phyloP scores from a whole-genome alignment of 2,888 invertebrate genomes.

The Drosophila buzzatii region DNA sequence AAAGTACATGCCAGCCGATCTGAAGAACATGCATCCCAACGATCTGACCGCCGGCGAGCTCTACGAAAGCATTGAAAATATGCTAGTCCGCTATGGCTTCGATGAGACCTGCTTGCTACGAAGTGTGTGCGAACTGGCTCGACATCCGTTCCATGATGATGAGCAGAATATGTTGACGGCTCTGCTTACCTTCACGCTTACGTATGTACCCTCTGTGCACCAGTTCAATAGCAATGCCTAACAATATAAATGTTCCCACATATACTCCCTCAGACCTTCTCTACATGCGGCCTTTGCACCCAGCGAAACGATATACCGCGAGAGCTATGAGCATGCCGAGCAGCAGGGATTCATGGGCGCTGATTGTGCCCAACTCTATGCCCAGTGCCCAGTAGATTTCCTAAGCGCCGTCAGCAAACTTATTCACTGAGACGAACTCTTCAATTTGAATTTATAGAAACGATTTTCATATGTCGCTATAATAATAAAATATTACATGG shows the following conservation, averaged over 20 bases:
- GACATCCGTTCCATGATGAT: constrained; percentile 87
- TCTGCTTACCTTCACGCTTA: constrained; percentile 88
- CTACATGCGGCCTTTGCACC: constrained; percentile 87
- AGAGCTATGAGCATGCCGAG: constrained; percentile 82
- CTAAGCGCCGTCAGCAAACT: constrained; percentile 65
- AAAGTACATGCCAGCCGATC: constrained; percentile 45
- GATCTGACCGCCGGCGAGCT: constrained; percentile 79
- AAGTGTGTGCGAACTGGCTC: constrained; percentile 89
- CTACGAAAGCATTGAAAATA: constrained; percentile 67
- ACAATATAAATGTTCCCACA: neutral
- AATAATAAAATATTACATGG: neutral
- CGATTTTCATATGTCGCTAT: neutral
- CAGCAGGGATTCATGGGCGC: constrained; percentile 70
- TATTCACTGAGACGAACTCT: constrained; percentile 29
- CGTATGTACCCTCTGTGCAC: constrained; percentile 86
- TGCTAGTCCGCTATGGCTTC: constrained; percentile 85
- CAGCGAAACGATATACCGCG: constrained; percentile 84
- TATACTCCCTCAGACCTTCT: constrained; percentile 85
- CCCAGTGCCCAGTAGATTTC: constrained; percentile 68
- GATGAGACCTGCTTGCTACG: constrained; percentile 89
- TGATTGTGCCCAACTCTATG: constrained; percentile 75
- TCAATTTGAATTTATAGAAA: constrained; percentile 8
- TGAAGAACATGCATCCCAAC: constrained; percentile 43
- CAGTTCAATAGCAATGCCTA: neutral
- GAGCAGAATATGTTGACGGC: constrained; percentile 88